phyloP scores from a whole-genome alignment of 2,113 vertebrate species.

The Melanerpes formicivorus region DNA sequence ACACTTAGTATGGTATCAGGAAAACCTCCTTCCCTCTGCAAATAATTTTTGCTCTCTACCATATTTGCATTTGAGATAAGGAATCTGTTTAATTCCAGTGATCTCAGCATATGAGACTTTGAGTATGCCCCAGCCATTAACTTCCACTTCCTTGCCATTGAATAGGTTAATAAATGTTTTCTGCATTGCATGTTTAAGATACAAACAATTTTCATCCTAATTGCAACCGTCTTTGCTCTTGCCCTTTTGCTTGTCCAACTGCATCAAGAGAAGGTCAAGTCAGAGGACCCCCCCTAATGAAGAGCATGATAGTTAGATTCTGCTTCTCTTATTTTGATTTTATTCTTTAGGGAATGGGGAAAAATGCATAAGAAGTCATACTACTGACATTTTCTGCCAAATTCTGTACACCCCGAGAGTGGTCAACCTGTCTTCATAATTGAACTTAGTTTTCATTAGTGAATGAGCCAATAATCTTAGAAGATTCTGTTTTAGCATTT shows the following conservation, averaged over 20 bases:
- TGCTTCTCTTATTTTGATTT: background rate
- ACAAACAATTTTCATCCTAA: background rate
- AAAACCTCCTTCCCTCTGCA: background rate
- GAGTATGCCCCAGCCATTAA: background rate
- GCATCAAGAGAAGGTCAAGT: background rate
- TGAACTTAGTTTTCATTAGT: background rate
- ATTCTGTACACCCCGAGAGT: background rate
- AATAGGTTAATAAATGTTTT: background rate
- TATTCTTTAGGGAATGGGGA: background rate
- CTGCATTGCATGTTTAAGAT: background rate
- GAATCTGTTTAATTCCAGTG: background rate
- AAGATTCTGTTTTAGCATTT: background rate
- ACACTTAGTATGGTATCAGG: too few species aligned
- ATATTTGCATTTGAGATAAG: background rate
- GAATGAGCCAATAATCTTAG: background rate
- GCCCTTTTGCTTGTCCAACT: background rate
- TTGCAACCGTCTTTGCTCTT: background rate
- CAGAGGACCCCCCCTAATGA: background rate
- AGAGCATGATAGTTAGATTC: background rate
- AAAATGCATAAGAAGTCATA: background rate
- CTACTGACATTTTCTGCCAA: background rate
- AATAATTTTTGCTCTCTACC: background rate
- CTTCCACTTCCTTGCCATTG: background rate
- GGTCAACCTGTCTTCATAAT: background rate
- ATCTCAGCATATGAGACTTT: background rate